Evolutionary conservation across 35 echinoderm and acorn worm species (phyloP).

Genomic region (Acanthaster planci): DNA sequence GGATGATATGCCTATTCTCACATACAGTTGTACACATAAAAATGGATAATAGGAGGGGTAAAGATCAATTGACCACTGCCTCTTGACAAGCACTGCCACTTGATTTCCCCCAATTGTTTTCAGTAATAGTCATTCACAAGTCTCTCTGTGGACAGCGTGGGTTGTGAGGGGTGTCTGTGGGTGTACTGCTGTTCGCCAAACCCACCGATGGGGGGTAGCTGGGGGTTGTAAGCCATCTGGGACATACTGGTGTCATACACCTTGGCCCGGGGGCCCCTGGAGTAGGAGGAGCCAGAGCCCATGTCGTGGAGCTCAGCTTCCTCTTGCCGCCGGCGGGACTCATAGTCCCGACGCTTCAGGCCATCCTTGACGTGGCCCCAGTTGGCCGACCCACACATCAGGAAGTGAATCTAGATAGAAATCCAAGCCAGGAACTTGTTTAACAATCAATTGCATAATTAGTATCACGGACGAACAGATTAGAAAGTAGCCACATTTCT

Average conservation of each 20-base stretch:
- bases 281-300: background rate
- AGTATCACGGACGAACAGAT: background rate
- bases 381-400: slow-evolving; percentile 55
- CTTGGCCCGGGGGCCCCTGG: background rate
- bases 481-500: background rate
- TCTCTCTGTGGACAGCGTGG: slow-evolving; percentile 4
- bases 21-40: too few relatives aligned
- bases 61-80: too few relatives aligned
- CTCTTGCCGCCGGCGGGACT: background rate
- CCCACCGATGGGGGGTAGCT: slow-evolving; percentile 9
- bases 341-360: slow-evolving; percentile 45
- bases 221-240: background rate
- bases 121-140: slow-evolving; percentile 7
- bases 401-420: slow-evolving; percentile 35
- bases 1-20: too few relatives aligned
- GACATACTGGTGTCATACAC: slow-evolving; percentile 11
- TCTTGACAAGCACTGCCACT: background rate
- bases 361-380: slow-evolving; percentile 41
- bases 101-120: background rate
- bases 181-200: background rate
- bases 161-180: slow-evolving; percentile 5
- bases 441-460: background rate
- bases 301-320: slow-evolving; percentile 48
- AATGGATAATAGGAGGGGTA: too few relatives aligned
- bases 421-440: background rate